These are phyloP conservation scores for Muscicapa adusta DNA, from an alignment of 2,113 vertebrate species.

Conservation along the genomic window DNA sequence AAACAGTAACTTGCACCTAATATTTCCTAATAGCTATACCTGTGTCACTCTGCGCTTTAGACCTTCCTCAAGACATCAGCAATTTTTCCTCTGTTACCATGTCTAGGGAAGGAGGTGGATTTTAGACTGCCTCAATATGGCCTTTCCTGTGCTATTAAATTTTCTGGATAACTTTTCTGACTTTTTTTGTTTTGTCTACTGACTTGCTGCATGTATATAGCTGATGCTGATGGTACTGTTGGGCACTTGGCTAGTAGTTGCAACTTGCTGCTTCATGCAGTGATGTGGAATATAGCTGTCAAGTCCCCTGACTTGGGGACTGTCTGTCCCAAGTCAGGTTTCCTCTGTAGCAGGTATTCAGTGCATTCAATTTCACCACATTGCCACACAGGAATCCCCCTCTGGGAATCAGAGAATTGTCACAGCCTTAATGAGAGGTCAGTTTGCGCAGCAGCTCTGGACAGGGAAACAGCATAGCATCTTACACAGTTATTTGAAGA, in stretches of 20 bases:
- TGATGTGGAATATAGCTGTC: neutral
- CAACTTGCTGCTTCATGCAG: neutral
- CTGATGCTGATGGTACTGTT: neutral
- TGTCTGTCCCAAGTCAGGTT: neutral
- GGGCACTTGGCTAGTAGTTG: neutral
- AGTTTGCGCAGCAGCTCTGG: neutral
- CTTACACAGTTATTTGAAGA: neutral
- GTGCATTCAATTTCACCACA: neutral
- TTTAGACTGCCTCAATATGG: neutral
- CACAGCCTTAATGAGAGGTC: neutral
- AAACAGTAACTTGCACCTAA: neutral
- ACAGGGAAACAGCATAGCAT: neutral
- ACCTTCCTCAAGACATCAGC: neutral
- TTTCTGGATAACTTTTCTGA: neutral
- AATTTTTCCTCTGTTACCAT: neutral
- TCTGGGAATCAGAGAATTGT: neutral
- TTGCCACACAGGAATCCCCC: neutral
- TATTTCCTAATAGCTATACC: neutral
- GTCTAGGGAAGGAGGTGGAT: neutral
- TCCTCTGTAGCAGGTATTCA: neutral
- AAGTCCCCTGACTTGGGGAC: no score
- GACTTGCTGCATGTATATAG: neutral
- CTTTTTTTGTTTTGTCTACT: neutral
- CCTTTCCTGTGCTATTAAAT: neutral
- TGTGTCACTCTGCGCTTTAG: neutral